Conservation (phyloP, 2,797 vertebrate species). For the Clarias pachynema region DNA sequence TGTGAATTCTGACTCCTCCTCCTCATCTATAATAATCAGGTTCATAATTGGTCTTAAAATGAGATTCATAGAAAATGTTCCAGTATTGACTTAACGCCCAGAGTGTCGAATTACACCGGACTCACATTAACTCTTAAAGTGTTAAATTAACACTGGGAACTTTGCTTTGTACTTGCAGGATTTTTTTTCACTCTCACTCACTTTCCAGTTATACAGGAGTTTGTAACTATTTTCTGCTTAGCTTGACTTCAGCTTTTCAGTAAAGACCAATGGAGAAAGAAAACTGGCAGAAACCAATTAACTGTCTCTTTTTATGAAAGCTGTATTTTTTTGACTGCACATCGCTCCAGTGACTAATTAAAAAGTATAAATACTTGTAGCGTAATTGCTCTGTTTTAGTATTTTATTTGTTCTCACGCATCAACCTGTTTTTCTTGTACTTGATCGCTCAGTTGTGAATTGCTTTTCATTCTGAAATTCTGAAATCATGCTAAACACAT, state of each 20-base stretch:
- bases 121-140: too few species aligned
- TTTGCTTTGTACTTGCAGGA: too few species aligned
- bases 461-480: background rate
- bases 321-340: background rate
- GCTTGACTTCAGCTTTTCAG: background rate
- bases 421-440: background rate
- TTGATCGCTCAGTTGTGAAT: background rate
- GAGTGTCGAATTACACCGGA: too few species aligned
- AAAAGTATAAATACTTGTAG: background rate
- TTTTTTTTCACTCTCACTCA: too few species aligned
- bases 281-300: constrained; percentile 1
- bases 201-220: too few species aligned
- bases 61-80: background rate
- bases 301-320: background rate
- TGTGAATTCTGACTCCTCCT: background rate
- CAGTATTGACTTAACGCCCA: too few species aligned
- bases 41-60: background rate
- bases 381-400: background rate
- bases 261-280: background rate
- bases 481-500: background rate
- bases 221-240: too few species aligned
- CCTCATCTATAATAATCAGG: background rate
- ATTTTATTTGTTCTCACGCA: background rate
- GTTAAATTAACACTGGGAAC: too few species aligned
- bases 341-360: constrained; percentile 11